Base-by-base conservation (phyloP, 2,113 vertebrate genomes). In the Apodemus sylvaticus region DNA sequence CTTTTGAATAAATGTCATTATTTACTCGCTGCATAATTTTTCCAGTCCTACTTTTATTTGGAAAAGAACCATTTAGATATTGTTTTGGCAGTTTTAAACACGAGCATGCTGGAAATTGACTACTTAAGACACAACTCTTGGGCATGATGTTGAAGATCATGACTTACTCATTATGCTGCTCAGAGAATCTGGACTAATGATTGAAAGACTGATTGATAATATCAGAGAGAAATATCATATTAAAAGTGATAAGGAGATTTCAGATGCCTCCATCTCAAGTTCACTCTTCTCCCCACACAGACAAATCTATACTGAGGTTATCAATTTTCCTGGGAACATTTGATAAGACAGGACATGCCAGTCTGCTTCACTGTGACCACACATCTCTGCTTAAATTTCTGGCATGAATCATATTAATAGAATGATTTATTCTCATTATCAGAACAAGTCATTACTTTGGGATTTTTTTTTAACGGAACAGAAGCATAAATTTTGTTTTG, bases 21-120 rank as follows among this genome's bases (percentile, higher is more conserved):
- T 53, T 68, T 36, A 11, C 42, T 89, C 81, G 66, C 9, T 81
- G 36, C 70, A 55, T 68, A 48, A 64, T 42, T 83, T 91, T 91
- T 91, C 31, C 62, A 90, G 62, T 74, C 45, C 62, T 87, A 36
- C 42, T 90, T 91, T 91, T 87, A 93, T 86, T 71, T 82, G 92
- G 89, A 81, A 96, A 85, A 90, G 68, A 89, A 88, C 31, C 13
- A 58, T 34, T 79, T 94, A 70, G 39, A 45, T 85, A 58, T 90
- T 81, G 60, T 55, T 62, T 55, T 60, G 51, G 13, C 48, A 64
- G 95, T 89, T 74, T 85, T 16, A 45, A 77, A 74, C 73, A 70
- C 14, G 14, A 83, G 45, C 24, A 55, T 0, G 36, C 17, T 71
- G 14, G 19, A 31, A 9, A 73, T 34, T 17, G 2, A 36, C 10